These are phyloP conservation scores for Macrotus californicus DNA, from an alignment of 2,113 vertebrate species.

Conservation along the genomic window DNA sequence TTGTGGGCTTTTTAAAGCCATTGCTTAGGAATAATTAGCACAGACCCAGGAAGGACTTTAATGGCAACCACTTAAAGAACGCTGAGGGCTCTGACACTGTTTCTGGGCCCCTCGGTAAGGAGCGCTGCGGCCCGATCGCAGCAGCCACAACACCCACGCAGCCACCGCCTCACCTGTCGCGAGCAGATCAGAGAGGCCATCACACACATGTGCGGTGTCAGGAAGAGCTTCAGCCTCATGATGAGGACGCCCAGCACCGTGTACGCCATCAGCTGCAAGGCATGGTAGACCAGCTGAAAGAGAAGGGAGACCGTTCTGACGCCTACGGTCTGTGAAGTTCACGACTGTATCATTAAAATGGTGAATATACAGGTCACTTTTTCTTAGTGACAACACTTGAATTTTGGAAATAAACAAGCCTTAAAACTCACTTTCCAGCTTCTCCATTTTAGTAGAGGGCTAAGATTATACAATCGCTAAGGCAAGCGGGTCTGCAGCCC, in stretches of 20 bases:
- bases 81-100: neutral
- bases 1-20: too few relatives aligned
- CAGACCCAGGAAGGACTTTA: neutral
- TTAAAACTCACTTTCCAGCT: neutral
- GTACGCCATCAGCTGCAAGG: conserved; percentile 91
- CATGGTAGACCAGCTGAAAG: conserved; percentile 91
- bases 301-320: neutral
- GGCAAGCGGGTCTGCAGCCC: neutral
- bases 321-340: neutral
- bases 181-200: conserved; percentile 96
- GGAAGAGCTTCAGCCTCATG: conserved; percentile 96
- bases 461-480: neutral
- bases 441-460: neutral
- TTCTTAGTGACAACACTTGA: neutral
- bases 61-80: neutral
- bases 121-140: neutral
- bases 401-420: neutral
- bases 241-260: conserved; percentile 89
- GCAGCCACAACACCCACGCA: neutral
- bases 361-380: neutral
- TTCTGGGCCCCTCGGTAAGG: neutral
- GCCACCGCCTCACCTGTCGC: conserved; percentile 83
- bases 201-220: conserved; percentile 95
- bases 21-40: neutral
- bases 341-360: neutral